A percentile compares a stretch with the other conserved stretches of the same genome.
Evolutionary conservation across 35 echinoderm and acorn worm genomes (phyloP).

Genomic region (Heliocidaris erythrogramma): DNA sequence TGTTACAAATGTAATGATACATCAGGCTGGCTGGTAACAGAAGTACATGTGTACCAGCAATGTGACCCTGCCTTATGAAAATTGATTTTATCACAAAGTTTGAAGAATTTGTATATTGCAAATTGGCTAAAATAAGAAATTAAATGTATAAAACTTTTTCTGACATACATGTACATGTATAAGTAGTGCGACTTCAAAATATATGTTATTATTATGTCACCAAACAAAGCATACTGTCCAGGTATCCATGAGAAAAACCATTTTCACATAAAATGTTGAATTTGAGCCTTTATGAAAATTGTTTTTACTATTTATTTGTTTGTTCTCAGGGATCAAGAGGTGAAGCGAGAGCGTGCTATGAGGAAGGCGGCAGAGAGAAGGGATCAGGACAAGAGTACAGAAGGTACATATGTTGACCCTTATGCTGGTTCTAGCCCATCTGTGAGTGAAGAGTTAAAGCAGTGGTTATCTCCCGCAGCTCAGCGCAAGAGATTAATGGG

Average conservation of each 20-base stretch:
- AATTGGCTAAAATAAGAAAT: neutral
- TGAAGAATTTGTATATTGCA: neutral
- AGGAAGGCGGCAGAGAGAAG: slow-evolving; percentile 77
- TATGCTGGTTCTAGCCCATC: slow-evolving; percentile 92
- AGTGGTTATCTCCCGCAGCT: slow-evolving; percentile 75
- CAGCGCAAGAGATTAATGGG: slow-evolving; percentile 60
- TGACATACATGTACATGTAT: neutral
- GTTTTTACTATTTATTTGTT: neutral
- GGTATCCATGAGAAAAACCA: neutral
- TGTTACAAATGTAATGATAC: too few relatives aligned
- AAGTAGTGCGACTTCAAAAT: neutral
- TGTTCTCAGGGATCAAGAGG: slow-evolving; percentile 64
- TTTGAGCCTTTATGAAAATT: neutral
- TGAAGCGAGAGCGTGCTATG: slow-evolving; percentile 70
- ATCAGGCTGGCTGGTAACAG: too few relatives aligned
- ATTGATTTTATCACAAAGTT: too few relatives aligned
- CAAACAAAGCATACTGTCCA: neutral
- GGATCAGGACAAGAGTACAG: slow-evolving; percentile 65
- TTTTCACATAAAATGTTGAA: neutral
- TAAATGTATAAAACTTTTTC: neutral
- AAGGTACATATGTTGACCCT: slow-evolving; percentile 79
- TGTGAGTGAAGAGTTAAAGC: slow-evolving; percentile 91
- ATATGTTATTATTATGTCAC: too few relatives aligned
- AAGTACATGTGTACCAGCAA: too few relatives aligned
- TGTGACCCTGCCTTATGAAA: too few relatives aligned